Evolutionary conservation across 2,888 invertebrate species (phyloP).

Genomic region (Sarcophaga carnaria): DNA sequence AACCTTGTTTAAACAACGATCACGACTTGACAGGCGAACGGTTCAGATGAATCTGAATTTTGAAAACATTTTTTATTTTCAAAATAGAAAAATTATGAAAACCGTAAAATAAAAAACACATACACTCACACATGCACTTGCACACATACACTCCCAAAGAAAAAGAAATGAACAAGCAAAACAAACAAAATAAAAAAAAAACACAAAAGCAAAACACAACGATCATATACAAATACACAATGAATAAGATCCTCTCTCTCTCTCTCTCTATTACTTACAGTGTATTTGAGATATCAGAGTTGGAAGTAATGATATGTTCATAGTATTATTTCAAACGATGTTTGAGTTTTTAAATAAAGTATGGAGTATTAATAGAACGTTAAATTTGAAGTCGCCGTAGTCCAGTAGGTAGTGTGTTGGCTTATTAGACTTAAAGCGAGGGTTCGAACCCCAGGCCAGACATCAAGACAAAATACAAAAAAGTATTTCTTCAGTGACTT

Average conservation of each 20-base stretch:
- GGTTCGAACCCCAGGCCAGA: no score
- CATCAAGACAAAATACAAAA: no score
- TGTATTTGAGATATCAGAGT: no score
- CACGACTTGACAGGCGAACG: constrained; percentile 75
- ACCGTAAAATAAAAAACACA: constrained; percentile 6
- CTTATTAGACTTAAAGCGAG: no score
- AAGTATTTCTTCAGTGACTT: no score
- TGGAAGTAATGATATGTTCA: no score
- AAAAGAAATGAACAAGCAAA: constrained; percentile 48
- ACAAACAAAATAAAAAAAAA: constrained; percentile 14
- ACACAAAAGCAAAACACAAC: constrained; percentile 6
- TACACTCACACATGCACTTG: not conserved
- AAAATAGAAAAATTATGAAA: constrained; percentile 74
- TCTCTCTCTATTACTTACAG: no score
- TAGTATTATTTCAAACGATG: no score
- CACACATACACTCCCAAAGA: not conserved
- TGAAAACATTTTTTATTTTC: constrained; percentile 69
- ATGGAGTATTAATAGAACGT: no score
- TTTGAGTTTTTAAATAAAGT: no score
- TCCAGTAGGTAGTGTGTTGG: no score
- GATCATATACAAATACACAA: constrained; percentile 38
- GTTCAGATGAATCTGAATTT: constrained; percentile 77
- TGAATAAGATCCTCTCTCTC: not conserved
- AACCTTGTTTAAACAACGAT: constrained; percentile 40
- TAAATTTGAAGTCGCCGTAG: no score